Evolutionary conservation across 1,140 invertebrate genomes (phyloP), one percentile per base, ranked within the genome.

Genomic region (Odontomachus brunneus): DNA sequence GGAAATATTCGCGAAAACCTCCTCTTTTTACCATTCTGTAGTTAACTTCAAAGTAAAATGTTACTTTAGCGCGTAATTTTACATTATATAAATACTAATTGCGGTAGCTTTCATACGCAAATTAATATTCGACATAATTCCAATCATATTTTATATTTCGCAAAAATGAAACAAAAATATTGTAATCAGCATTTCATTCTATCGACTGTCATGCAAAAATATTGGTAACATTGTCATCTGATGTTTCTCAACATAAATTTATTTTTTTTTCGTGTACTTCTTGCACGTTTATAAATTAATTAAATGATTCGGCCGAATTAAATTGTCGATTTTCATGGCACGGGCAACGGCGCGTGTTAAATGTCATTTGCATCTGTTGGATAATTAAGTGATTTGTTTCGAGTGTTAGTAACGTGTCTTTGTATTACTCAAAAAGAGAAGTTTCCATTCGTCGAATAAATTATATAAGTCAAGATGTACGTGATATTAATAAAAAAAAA

Each of bases 31-130:
- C 2, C 7, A 0, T 19, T 12, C 19, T 24, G 3, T 65, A 38
- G 65, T 75, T 76, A 65, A 19, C 11, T 14, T 33, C 38, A 38
- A 76, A 75, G 66, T 76, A 38, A 76, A 66, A 22, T n/a, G 53
- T 65, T 65, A 65, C 19, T 33, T 48, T 19, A 2, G 65, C 44
- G 12, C 11, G 29, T 24, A 76, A 66, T 76, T n/a, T 51, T 65
- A 17, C 24, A 65, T 65, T 63, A 65, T 75, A n/a, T 49, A 51
- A 12, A 19, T 26, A 51, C 49, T 22, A 1, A 75, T 65, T 63
- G 51, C 44, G 62, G 19, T 49, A 49, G 44, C 44, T 65, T 75
- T 22, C 63, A 65, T 62, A 75, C 63, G n/a, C 15, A 51, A 65
- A 51, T 33, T 14, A 51, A 65, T 74, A 65, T 22, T 65, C 63